These are phyloP conservation scores for Arrhopalites spinosus DNA, from an alignment of 2,888 invertebrate genomes.

Conservation along the genomic window DNA sequence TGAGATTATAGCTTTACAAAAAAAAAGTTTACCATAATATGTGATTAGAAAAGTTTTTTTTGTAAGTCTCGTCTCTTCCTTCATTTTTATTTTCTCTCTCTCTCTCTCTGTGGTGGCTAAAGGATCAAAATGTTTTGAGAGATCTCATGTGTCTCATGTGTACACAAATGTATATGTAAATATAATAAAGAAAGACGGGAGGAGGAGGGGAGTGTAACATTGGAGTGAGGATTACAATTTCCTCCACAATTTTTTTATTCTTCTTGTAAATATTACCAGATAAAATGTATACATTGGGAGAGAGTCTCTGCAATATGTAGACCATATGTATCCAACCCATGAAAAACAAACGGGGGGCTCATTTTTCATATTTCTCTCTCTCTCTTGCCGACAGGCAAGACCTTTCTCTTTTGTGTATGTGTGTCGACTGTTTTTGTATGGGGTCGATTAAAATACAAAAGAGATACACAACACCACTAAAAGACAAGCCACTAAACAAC, in stretches of 20 bases:
- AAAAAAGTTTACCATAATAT: neutral
- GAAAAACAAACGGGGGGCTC: neutral
- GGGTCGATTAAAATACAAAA: slow-evolving; percentile 1
- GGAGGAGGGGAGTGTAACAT: neutral
- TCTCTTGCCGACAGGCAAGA: no score
- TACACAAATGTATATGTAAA: neutral
- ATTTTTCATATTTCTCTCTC: neutral
- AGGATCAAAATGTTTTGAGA: neutral
- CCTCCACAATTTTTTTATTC: neutral
- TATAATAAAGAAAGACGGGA: neutral
- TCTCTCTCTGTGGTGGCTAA: neutral
- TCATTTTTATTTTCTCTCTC: no score
- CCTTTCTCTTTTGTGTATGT: neutral
- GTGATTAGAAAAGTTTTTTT: slow-evolving; percentile 10
- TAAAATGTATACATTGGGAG: neutral
- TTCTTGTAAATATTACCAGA: neutral
- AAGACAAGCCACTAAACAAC: no score
- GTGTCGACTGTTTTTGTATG: neutral
- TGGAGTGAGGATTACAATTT: neutral
- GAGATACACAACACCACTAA: neutral
- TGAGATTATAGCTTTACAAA: neutral
- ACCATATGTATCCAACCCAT: no score
- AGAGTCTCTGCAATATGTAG: no score
- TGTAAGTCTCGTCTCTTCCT: neutral
- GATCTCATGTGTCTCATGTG: neutral